Evolutionary conservation across 2,888 invertebrate species (phyloP).

Genomic region (Adela reaumurella): DNA sequence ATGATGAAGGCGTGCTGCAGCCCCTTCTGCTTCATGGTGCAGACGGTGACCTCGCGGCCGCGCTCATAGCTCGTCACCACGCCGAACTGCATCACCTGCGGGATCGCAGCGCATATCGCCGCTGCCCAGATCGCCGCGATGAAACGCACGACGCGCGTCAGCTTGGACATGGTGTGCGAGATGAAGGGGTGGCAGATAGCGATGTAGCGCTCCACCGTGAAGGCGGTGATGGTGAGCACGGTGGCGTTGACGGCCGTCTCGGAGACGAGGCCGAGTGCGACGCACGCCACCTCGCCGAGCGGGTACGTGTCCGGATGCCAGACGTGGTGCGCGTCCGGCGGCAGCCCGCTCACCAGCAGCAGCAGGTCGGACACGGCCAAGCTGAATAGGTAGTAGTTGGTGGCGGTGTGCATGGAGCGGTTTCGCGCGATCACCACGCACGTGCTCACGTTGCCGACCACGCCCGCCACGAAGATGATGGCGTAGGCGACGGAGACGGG

Average conservation of each 20-base stretch:
- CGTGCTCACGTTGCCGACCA: slow-evolving; percentile 76
- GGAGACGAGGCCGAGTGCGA: slow-evolving; percentile 70
- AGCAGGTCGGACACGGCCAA: slow-evolving; percentile 75
- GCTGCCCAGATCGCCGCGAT: slow-evolving; percentile 74
- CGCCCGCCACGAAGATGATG: slow-evolving; percentile 67
- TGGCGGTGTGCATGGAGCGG: slow-evolving; percentile 79
- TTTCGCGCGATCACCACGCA: slow-evolving; percentile 75
- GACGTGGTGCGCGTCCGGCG: slow-evolving; percentile 71
- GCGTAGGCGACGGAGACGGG: slow-evolving; percentile 66
- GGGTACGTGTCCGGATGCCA: slow-evolving; percentile 73
- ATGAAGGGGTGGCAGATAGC: slow-evolving; percentile 85
- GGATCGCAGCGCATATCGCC: slow-evolving; percentile 69
- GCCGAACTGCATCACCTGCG: slow-evolving; percentile 79
- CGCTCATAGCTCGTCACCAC: slow-evolving; percentile 53
- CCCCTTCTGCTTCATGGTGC: slow-evolving; percentile 58
- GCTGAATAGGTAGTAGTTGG: slow-evolving; percentile 79
- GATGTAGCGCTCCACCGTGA: slow-evolving; percentile 84
- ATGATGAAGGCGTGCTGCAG: slow-evolving; percentile 75
- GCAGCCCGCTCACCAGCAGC: slow-evolving; percentile 71
- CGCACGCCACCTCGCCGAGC: slow-evolving; percentile 74
- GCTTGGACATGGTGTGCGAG: slow-evolving; percentile 78
- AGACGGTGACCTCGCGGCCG: slow-evolving; percentile 45
- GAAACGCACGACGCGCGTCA: slow-evolving; percentile 76
- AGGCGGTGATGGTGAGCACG: slow-evolving; percentile 82
- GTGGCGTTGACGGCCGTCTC: slow-evolving; percentile 87